Base-by-base conservation (phyloP, 2,797 vertebrate species). In the Sebastes iracundus region DNA sequence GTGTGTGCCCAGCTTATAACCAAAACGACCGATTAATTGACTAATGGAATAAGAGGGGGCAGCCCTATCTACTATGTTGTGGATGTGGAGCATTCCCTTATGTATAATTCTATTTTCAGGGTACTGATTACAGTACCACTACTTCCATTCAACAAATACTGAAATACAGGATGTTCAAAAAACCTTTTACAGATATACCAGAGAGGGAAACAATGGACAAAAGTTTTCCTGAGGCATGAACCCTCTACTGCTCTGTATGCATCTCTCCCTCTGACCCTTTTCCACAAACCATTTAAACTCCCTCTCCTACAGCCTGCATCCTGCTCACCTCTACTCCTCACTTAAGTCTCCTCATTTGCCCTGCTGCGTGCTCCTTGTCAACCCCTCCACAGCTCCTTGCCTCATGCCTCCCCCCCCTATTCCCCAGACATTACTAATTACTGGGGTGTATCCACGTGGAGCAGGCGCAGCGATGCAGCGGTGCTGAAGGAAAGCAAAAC, bases 381-480 rank as follows among this genome's bases (percentile, higher is more conserved):
- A 35, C 46, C 38, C 52, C 56, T 66, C 53, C 2, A 5, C 7
- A 1, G 32, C 63, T 77, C 30, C 68, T 62, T 22, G 66, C 64
- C 77, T 80, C 32, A 62, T 65, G 77, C 59, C 55, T 38, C 28
- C 68, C 72, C 53, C 53, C 72, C 56, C 72, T 25, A 14, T 25
- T 80, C 63, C 61, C 61, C 60, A 86, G 66, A 86, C 66, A 38
- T 63, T 20, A 23, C 78, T 87, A 88, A 90, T 92, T 90, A 83
- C 62, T 35, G 28, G 22, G 78, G 69, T 77, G 80, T 52, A 82
- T 81, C 74, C 65, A 78, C 52, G 28, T 60, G 77, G 65, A 82
- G 74, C 6, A 1, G 59, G 63, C 53, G n/a, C 87, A 88, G 85
- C 79, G 52, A 67, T 67, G 52, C 79, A 64, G 76, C 55, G 27